phyloP scores from a whole-genome alignment of 2,113 vertebrate species.

The Sciurus niger region DNA sequence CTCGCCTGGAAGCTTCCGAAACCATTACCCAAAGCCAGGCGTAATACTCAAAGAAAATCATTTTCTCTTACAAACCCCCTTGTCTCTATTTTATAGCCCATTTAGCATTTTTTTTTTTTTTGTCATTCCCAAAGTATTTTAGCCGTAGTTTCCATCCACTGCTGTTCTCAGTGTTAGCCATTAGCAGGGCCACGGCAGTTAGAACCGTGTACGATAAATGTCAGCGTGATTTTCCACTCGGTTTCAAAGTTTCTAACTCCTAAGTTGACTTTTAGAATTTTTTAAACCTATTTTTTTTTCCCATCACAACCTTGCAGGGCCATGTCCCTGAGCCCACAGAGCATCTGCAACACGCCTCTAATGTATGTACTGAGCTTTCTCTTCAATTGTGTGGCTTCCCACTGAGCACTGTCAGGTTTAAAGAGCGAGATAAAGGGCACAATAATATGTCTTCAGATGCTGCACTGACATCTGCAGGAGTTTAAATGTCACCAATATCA shows the following conservation, averaged over 20 bases:
- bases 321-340: neutral
- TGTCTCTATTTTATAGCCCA: conserved; percentile 43
- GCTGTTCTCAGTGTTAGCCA: neutral
- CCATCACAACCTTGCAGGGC: neutral
- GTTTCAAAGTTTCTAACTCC: conserved; percentile 56
- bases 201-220: neutral
- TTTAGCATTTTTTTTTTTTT: conserved; percentile 58
- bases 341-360: neutral
- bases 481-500: conserved; percentile 78
- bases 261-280: conserved; percentile 37
- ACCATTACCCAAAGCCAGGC: neutral
- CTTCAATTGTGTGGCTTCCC: conserved; percentile 66
- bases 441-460: conserved; percentile 76
- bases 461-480: conserved; percentile 71
- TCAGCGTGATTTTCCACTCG: neutral
- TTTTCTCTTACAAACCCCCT: conserved; percentile 64
- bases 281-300: neutral
- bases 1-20: neutral
- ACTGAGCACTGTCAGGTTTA: conserved; percentile 55
- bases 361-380: conserved; percentile 17
- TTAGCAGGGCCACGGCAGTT: neutral
- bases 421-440: conserved; percentile 69
- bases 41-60: conserved; percentile 25
- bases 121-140: conserved; percentile 39
- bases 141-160: neutral